These are phyloP conservation scores for Hylaea fasciaria DNA, from an alignment of 2,888 invertebrate genomes.

Conservation along the genomic window DNA sequence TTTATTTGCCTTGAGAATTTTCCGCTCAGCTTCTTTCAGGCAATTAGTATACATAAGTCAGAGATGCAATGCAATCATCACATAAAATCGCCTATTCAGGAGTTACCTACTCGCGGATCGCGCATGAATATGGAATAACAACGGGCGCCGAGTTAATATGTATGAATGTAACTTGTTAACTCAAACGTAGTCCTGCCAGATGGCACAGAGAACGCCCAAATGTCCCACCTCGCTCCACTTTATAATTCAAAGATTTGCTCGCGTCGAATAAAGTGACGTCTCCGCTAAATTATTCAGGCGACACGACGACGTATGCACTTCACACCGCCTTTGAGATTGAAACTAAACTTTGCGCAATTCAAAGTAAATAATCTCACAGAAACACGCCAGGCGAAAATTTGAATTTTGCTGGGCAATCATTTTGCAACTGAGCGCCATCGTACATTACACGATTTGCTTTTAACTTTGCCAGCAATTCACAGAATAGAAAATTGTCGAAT, in stretches of 20 bases:
- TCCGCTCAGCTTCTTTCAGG: not conserved
- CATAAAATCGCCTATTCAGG: conserved; percentile 45
- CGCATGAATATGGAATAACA: conserved; percentile 73
- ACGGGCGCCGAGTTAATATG: conserved; percentile 74
- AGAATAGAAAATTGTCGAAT: not conserved
- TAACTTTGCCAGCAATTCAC: not conserved
- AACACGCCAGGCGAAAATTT: conserved; percentile 35
- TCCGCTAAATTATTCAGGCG: conserved; percentile 71
- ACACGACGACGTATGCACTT: conserved; percentile 50
- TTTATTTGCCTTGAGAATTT: conserved; percentile 11
- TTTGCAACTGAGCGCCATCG: conserved; percentile 13
- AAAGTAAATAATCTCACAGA: conserved; percentile 41
- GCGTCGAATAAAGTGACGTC: conserved; percentile 72
- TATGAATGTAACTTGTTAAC: conserved; percentile 79
- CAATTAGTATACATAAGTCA: conserved; percentile 22
- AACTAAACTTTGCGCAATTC: conserved; percentile 45
- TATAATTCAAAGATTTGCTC: conserved; percentile 81
- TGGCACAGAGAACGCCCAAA: conserved; percentile 62
- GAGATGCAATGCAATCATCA: conserved; percentile 36
- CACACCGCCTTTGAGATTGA: conserved; percentile 42
- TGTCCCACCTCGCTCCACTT: conserved; percentile 65
- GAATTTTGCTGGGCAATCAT: conserved; percentile 31
- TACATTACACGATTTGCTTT: conserved; percentile 8
- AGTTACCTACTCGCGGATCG: conserved; percentile 45
- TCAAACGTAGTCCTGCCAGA: conserved; percentile 60